Conservation (phyloP, 2,797 vertebrate species). For the Protonibea diacanthus region DNA sequence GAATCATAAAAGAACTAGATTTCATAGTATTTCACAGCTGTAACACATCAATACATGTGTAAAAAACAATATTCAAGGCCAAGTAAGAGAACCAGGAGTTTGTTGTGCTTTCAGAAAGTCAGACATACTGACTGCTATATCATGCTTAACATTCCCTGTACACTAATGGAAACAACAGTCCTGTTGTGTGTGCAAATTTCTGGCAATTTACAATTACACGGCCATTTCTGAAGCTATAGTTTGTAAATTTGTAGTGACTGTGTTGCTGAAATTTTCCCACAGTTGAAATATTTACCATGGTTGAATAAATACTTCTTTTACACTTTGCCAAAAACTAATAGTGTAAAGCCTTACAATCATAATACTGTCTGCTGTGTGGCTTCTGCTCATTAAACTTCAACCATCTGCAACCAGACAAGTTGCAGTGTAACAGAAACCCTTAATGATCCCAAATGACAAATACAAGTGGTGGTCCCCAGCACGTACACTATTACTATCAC, state of each 20-base stretch:
- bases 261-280: neutral
- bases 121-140: neutral
- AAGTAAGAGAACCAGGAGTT: neutral
- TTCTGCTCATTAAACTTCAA: neutral
- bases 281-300: neutral
- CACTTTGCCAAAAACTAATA: neutral
- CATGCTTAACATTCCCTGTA: neutral
- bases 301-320: neutral
- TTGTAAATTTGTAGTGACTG: neutral
- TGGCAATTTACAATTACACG: neutral
- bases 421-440: neutral
- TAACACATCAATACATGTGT: neutral
- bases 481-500: neutral
- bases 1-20: neutral
- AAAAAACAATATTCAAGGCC: neutral
- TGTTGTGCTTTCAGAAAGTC: slow-evolving; percentile 47
- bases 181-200: neutral
- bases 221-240: neutral
- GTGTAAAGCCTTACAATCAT: neutral
- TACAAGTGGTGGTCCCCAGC: neutral
- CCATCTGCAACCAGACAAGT: neutral
- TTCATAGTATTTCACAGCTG: slow-evolving; percentile 25
- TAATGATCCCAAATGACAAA: neutral
- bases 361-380: neutral
- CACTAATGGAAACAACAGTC: too few species aligned